Conservation (phyloP, 2,113 vertebrate species). For the Rhinichthys klamathensis region DNA sequence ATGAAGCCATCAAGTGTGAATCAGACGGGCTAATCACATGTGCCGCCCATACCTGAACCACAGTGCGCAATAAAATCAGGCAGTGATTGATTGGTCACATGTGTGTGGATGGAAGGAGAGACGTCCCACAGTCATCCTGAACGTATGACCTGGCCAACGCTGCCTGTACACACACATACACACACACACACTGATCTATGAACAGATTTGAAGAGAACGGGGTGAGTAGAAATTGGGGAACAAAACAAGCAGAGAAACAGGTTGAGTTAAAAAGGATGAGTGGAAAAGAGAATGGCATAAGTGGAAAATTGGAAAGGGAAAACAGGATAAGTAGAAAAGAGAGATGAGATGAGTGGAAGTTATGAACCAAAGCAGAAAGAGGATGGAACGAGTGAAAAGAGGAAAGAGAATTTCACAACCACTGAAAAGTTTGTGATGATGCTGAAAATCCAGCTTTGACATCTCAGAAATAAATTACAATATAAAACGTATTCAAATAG, state of each 20-base stretch:
- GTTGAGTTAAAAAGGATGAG: background rate
- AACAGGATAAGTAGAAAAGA: background rate
- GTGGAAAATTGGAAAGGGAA: background rate
- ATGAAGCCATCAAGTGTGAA: background rate
- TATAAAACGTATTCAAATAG: background rate
- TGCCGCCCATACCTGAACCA: constrained; percentile 44
- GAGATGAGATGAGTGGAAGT: too few species aligned
- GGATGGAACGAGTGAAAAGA: too few species aligned
- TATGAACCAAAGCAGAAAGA: too few species aligned
- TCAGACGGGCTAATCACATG: background rate
- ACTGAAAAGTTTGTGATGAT: background rate
- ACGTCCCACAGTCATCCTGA: constrained; percentile 43
- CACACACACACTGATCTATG: constrained; percentile 11
- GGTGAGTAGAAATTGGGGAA: background rate
- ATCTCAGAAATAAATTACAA: background rate
- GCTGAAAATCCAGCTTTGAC: background rate
- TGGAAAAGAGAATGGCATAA: too few species aligned
- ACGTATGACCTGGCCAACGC: constrained; percentile 8
- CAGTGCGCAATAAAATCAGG: constrained; percentile 33
- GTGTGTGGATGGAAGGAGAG: constrained; percentile 32
- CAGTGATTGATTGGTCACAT: constrained; percentile 52
- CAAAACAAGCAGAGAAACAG: background rate
- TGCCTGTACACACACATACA: constrained; percentile 39
- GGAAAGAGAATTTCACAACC: too few species aligned
- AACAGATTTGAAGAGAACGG: background rate